Base-by-base conservation (phyloP, 1,140 invertebrate genomes). In the Solenopsis fugax region DNA sequence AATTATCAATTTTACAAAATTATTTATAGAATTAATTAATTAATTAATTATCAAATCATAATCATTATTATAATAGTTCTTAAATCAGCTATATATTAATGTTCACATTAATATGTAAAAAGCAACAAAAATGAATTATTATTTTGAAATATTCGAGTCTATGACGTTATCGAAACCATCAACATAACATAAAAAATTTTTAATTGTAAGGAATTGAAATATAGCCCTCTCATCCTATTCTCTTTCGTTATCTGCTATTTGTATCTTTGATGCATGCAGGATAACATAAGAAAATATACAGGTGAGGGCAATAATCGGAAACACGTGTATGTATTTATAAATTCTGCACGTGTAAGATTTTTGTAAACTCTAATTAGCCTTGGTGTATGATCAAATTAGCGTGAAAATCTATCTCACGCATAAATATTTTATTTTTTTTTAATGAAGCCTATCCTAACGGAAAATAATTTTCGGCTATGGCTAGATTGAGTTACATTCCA, bases 341-440 rank as follows among this genome's bases (percentile, higher is more conserved):
- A 71, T 52, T 52, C 24, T 29, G 48, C 5, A 45, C 21, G 41
- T 45, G n/a, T 71, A 58, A 56, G 24, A 65, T 65, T 65, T 41
- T 16, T 75, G 13, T 45, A 37, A 73, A 64, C 18, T 75, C 12
- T 9, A 56, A 75, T 58, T 60, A 58, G 21, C 13, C 9, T 37
- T 56, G 9, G 18, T 1, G 4, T 76, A 62, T 18, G 2, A 60
- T 45, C 9, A 45, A 62, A 34, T 1, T 60, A 52, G 75, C 10
- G 10, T 64, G 13, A 45, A 76, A 29, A 45, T 58, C 7, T 41
- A 37, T 77, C 16, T 77, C 21, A 29, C 4, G n/a, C 4, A 48
- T 64, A 34, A 76, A 48, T 48, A 45, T 67, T 9, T 67, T 4
- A 41, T 13, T 76, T 62, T 29, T 76, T 58, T 56, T 56, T n/a